Evolutionary conservation across 2,113 vertebrate genomes (phyloP), one percentile per base, ranked within the genome.

Genomic region (Hippocampus mohnikei): DNA sequence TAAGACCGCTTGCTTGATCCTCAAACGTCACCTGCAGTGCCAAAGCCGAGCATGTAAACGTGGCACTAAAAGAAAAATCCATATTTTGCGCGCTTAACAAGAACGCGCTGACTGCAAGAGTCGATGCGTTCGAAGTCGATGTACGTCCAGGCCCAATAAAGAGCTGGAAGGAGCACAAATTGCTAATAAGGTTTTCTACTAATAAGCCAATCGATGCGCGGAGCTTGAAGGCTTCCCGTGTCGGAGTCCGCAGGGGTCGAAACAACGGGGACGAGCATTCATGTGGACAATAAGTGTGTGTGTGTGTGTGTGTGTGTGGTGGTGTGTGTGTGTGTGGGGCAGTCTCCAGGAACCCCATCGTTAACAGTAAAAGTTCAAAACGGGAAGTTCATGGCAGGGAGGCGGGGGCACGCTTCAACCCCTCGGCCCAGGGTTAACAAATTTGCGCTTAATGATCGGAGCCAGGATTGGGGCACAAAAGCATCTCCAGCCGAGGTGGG

Each of bases 401-500:
- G 3, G 48, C 68, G 64, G 73, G 76, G 82, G 63, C 76, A 78
- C 73, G 88, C 87, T 71, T 84, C 91, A 89, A 91, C 91, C 90
- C 80, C 80, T 72, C 62, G 60, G 74, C 71, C 1, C 16, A 89
- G 91, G 91, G 89, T 92, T 91, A 92, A 91, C 87, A 92, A 90
- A 92, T 87, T 91, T 90, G 82, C 75, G 86, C 91, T 88, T 91
- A 88, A 90, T 93, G 90, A 91, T 88, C 89, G 88, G 71, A 89
- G 89, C 84, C 81, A 84, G 85, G 87, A 87, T 82, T 59, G 61
- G 79, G 81, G 89, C 87, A 91, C 85, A 91, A 93, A 92, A 80
- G 87, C 84, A 12, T 82, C 82, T 90, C 85, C 58, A 88, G 85
- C 9, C 73, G 91, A 82, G 88, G 76, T 25, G 29, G 91, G 86